Base-by-base conservation (phyloP, 2,113 vertebrate genomes). In the Eptesicus fuscus region DNA sequence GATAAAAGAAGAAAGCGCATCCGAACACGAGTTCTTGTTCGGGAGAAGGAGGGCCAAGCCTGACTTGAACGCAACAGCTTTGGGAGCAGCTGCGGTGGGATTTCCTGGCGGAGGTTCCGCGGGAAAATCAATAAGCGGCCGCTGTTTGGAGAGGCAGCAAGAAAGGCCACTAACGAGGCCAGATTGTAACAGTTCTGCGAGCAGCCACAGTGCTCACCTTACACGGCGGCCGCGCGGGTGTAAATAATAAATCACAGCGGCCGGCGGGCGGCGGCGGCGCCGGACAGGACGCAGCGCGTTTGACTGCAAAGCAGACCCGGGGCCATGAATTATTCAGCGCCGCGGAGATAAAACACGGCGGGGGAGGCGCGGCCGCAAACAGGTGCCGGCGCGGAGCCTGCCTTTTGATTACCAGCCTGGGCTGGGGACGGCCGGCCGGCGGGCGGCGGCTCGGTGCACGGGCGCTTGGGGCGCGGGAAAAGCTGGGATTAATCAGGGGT, bases 201-300 rank as follows among this genome's bases (percentile, higher is more conserved):
- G 98, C 98, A 98, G 99, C 98, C 98, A 98, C 98, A 98, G 97
- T 98, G 98, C 98, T 98, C 98, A 98, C 98, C 98, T 98, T 99
- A 98, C 98, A 99, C 98, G 98, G 98, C 98, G 98, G 98, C 98
- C 99, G 98, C 98, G 99, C 99, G 98, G 98, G 99, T 98, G 98
- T 99, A 99, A 99, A 99, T 99, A 99, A 99, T 99, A 99, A 99
- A 99, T 99, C 99, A 99, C 98, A 99, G 98, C 98, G 98, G 99
- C 98, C 98, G 98, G 98, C 98, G 98, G 99, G 98, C 98, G 98
- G 98, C 98, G 99, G 98, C 98, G 98, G 98, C 98, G 98, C 98
- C 98, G 99, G 99, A 99, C 99, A 98, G 99, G 98, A 98, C 98
- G 98, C 98, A 98, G 99, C 98, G 98, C 98, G 98, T 98, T 99